Evolutionary conservation across 2,888 invertebrate species (phyloP).

Genomic region (Parnassius apollo): DNA sequence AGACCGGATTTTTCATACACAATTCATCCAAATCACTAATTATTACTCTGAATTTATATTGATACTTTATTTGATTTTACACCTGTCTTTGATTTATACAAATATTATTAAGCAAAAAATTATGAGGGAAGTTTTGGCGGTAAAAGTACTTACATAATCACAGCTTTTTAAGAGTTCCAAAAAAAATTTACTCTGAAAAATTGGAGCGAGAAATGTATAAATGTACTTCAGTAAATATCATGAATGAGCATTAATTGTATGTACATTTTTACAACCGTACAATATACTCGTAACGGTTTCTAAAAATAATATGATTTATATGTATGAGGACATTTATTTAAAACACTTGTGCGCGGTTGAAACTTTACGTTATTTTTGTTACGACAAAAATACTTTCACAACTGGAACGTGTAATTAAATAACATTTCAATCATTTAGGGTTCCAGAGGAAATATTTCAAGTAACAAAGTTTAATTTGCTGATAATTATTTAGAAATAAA

Average conservation of each 20-base stretch:
- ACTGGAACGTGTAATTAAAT: constrained; percentile 16
- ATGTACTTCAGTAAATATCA: not conserved
- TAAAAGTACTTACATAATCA: too few species aligned
- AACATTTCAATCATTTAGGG: constrained; percentile 1
- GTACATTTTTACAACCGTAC: not conserved
- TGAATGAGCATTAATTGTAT: not conserved
- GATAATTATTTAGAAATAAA: too few species aligned
- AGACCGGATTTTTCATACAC: too few species aligned
- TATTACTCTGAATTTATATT: too few species aligned
- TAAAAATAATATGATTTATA: not conserved
- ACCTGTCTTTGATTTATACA: too few species aligned
- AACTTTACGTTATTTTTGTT: constrained; percentile 16
- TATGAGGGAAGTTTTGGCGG: too few species aligned
- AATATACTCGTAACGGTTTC: not conserved
- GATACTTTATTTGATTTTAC: too few species aligned
- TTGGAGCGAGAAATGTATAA: not conserved
- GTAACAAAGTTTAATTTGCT: too few species aligned
- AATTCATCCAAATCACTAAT: too few species aligned
- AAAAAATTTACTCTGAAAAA: too few species aligned
- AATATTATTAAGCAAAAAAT: too few species aligned
- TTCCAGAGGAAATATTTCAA: not conserved
- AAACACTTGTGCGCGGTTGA: constrained; percentile 9
- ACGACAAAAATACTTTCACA: constrained; percentile 17
- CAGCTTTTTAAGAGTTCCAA: too few species aligned
- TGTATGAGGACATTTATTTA: constrained; percentile 9